Evolutionary conservation across 1,140 invertebrate species (phyloP).

Genomic region (Babylonia areolata): DNA sequence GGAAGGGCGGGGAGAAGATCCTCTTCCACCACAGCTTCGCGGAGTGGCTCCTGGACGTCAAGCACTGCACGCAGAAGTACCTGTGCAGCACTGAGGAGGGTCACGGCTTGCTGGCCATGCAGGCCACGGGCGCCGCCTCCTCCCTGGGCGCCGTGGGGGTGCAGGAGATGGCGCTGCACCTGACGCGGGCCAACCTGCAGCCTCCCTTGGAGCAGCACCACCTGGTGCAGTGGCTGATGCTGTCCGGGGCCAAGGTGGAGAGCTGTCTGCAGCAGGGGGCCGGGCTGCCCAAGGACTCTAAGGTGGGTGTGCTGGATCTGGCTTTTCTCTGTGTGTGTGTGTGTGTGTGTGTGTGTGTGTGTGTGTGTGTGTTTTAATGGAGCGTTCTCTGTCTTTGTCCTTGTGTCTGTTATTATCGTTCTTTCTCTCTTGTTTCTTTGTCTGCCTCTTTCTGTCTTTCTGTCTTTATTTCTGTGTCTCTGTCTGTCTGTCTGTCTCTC

Average conservation of each 20-base stretch:
- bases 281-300: conserved; percentile 70
- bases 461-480: too few relatives aligned
- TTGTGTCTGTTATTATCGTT: too few relatives aligned
- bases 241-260: conserved; percentile 69
- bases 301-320: too few relatives aligned
- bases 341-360: too few relatives aligned
- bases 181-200: conserved; percentile 75
- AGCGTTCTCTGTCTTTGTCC: too few relatives aligned
- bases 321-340: too few relatives aligned
- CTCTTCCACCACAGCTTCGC: conserved; percentile 91
- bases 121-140: conserved; percentile 82
- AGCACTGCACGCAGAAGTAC: conserved; percentile 96
- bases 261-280: conserved; percentile 65
- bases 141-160: conserved; percentile 78
- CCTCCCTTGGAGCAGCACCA: conserved; percentile 75
- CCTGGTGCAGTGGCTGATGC: conserved; percentile 74
- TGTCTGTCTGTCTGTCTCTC: too few relatives aligned
- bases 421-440: too few relatives aligned
- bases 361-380: too few relatives aligned
- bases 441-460: too few relatives aligned
- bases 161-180: conserved; percentile 79
- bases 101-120: conserved; percentile 91
- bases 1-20: conserved; percentile 81
- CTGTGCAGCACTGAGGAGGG: conserved; percentile 91
- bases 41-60: conserved; percentile 95